Evolutionary conservation across 2,113 vertebrate species (phyloP).

Genomic region (rat (Rattus norvegicus)): DNA sequence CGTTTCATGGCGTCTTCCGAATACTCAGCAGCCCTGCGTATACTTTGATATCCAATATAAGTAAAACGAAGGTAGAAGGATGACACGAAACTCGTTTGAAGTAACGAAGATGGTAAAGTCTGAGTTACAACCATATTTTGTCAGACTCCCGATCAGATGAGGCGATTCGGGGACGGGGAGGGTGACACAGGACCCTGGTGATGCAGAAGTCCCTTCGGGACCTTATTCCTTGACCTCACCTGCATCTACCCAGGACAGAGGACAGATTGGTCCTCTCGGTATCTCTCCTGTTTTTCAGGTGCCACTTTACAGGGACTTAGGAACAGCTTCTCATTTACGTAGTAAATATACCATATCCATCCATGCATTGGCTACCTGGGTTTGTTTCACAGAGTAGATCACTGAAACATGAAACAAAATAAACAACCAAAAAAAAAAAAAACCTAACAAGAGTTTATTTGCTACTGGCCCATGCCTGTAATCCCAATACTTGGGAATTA

Average conservation of each 20-base stretch:
- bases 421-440: neutral
- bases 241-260: neutral
- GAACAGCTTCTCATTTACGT: neutral
- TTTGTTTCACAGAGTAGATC: neutral
- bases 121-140: slow-evolving; percentile 26
- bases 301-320: neutral
- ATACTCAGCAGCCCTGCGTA: neutral
- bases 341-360: neutral
- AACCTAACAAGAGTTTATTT: too few species aligned
- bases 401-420: neutral
- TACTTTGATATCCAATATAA: slow-evolving; percentile 13
- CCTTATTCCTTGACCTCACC: neutral
- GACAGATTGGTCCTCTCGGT: neutral
- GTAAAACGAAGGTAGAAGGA: neutral
- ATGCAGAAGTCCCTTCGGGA: neutral
- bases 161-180: neutral
- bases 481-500: neutral
- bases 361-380: neutral
- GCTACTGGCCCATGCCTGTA: neutral
- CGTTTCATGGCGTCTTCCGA: neutral
- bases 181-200: neutral
- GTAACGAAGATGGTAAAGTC: neutral
- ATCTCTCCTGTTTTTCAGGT: neutral
- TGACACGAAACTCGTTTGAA: slow-evolving; percentile 3
- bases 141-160: neutral